Conservation (phyloP, 2,888 invertebrate genomes). For the Ophonus ardosiacus region DNA sequence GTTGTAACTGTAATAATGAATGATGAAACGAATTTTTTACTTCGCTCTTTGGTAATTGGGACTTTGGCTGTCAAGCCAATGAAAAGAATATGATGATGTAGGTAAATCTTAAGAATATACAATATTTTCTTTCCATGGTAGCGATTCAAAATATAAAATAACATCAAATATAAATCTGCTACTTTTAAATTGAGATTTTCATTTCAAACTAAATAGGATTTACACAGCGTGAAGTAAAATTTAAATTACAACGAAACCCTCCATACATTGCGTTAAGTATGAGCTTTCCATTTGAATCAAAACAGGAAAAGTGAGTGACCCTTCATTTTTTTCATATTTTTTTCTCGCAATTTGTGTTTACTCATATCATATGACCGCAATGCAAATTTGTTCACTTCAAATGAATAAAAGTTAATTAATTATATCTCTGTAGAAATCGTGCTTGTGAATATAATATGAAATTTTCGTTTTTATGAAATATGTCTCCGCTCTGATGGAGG, state of each 20-base stretch:
- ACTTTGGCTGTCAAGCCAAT: too few relatives aligned
- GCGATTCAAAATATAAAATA: too few relatives aligned
- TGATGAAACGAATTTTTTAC: too few relatives aligned
- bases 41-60: too few relatives aligned
- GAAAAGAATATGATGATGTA: too few relatives aligned
- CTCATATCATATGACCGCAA: not conserved
- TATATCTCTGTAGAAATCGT: constrained; percentile 6
- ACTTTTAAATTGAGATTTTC: too few relatives aligned
- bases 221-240: not conserved
- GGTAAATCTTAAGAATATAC: too few relatives aligned
- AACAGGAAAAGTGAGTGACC: not conserved
- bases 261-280: not conserved
- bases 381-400: not conserved
- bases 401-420: not conserved
- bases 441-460: not conserved
- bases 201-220: too few relatives aligned
- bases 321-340: not conserved
- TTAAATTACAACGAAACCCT: not conserved
- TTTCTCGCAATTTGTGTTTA: not conserved
- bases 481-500: not conserved
- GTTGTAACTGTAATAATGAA: too few relatives aligned
- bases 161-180: too few relatives aligned
- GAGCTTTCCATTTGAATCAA: not conserved
- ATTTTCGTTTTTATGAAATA: constrained; percentile 10
- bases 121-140: too few relatives aligned